These are phyloP conservation scores for Moxostoma hubbsi DNA, from an alignment of 2,797 vertebrate genomes.

Conservation along the genomic window DNA sequence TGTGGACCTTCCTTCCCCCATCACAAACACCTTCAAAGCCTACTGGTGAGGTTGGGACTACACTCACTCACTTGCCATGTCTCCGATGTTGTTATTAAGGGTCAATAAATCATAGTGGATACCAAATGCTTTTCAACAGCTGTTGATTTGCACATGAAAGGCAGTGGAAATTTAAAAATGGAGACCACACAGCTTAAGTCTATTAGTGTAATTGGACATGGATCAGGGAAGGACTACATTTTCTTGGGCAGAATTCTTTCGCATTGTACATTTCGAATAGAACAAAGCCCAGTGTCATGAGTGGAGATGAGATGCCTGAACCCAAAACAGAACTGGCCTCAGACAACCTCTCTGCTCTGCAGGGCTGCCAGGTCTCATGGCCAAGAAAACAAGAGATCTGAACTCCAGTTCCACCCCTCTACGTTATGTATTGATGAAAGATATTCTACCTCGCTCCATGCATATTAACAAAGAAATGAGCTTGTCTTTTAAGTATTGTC, in stretches of 20 bases:
- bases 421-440: slow-evolving; percentile 17
- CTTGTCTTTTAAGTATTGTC: slow-evolving; percentile 12
- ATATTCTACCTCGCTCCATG: slow-evolving; percentile 1
- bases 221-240: slow-evolving; percentile 18
- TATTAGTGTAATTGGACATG: slow-evolving; percentile 42
- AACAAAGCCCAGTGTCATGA: slow-evolving; percentile 38
- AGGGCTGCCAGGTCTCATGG: slow-evolving; percentile 32
- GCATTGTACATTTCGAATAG: slow-evolving; percentile 31
- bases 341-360: slow-evolving; percentile 41
- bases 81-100: slow-evolving; percentile 41
- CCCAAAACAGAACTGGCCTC: slow-evolving; percentile 48
- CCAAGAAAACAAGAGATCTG: slow-evolving; percentile 50
- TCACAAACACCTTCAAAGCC: slow-evolving; percentile 17
- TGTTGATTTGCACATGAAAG: slow-evolving; percentile 46
- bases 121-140: slow-evolving; percentile 39
- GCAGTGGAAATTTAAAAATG: slow-evolving; percentile 41
- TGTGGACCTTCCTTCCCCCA: slow-evolving; percentile 2
- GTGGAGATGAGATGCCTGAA: slow-evolving; percentile 36
- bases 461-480: slow-evolving; percentile 3
- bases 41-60: not conserved
- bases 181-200: slow-evolving; percentile 28
- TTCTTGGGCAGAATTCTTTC: slow-evolving; percentile 39
- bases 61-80: slow-evolving; percentile 14
- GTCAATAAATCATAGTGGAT: slow-evolving; percentile 43
- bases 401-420: slow-evolving; percentile 42